Evolutionary conservation across 2,888 invertebrate species (phyloP).

Genomic region (Melieria crassipennis): DNA sequence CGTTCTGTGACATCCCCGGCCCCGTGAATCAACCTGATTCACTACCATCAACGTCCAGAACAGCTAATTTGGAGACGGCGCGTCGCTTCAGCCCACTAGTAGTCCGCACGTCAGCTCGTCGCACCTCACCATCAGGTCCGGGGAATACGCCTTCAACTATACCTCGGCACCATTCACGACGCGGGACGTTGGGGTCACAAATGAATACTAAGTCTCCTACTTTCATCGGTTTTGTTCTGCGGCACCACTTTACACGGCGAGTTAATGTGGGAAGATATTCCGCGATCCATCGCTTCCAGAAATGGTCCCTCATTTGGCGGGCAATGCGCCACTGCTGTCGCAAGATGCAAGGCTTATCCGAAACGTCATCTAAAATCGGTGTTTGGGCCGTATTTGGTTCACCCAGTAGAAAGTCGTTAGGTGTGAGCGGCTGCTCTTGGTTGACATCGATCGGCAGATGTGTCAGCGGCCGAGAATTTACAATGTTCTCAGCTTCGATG

Average conservation of each 20-base stretch:
- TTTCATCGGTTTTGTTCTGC: conserved; percentile 48
- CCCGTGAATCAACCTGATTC: conserved; percentile 5
- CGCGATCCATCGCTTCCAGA: not conserved
- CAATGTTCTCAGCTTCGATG: conserved; percentile 35
- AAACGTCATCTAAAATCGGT: conserved; percentile 9
- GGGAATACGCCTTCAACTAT: no score
- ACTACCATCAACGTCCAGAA: not conserved
- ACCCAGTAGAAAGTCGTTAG: conserved; percentile 38
- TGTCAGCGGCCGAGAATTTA: conserved; percentile 26
- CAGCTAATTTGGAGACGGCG: conserved; percentile 2
- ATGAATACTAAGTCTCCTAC: conserved; percentile 53
- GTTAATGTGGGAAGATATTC: conserved; percentile 13
- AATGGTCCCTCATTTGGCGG: not conserved
- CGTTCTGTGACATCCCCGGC: not conserved
- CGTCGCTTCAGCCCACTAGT: not conserved
- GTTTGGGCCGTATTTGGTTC: conserved; percentile 27
- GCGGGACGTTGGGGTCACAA: no score
- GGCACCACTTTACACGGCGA: conserved; percentile 35
- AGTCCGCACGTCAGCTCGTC: not conserved
- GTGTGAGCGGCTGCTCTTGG: conserved; percentile 39
- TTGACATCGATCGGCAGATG: conserved; percentile 30
- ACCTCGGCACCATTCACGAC: no score
- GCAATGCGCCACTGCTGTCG: conserved; percentile 4
- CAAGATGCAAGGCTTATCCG: not conserved
- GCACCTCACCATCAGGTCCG: no score